These are phyloP conservation scores for Halcyon malimbica DNA, from an alignment of 2,113 vertebrate genomes.

Conservation along the genomic window DNA sequence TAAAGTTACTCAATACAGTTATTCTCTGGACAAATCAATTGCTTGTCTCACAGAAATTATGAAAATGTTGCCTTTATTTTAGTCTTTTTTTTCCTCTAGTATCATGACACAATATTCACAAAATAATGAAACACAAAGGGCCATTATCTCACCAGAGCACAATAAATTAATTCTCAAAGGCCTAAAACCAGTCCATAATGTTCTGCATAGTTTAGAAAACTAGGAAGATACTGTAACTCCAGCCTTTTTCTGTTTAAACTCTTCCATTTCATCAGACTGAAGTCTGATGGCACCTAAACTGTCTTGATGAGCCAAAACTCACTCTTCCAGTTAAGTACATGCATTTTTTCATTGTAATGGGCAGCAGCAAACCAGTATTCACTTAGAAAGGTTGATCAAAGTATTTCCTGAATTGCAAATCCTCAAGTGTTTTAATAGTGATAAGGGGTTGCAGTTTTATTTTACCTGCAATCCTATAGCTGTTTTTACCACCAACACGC, in stretches of 20 bases:
- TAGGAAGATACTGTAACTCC: background rate
- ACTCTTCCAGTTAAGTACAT: background rate
- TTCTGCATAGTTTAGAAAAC: background rate
- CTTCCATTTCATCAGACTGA: background rate
- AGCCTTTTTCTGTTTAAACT: background rate
- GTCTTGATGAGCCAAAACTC: background rate
- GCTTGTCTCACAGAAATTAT: too few species aligned
- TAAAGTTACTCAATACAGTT: too few species aligned
- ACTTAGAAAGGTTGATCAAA: background rate
- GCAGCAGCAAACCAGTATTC: background rate
- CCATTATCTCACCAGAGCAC: background rate
- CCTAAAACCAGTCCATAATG: background rate
- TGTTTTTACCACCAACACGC: background rate
- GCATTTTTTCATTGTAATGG: background rate
- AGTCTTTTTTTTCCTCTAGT: too few species aligned
- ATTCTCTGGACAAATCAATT: too few species aligned
- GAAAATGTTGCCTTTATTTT: too few species aligned
- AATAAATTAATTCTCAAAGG: background rate
- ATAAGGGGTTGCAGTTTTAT: background rate
- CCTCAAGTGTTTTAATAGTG: background rate
- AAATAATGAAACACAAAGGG: too few species aligned
- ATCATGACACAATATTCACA: too few species aligned
- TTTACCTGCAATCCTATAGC: background rate
- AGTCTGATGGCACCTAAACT: background rate
- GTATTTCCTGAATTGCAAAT: background rate